A percentile compares a stretch with the other conserved stretches of the same genome.
These are phyloP conservation scores for Daphoenositta chrysoptera DNA, from an alignment of 2,113 vertebrate species.

Conservation along the genomic window DNA sequence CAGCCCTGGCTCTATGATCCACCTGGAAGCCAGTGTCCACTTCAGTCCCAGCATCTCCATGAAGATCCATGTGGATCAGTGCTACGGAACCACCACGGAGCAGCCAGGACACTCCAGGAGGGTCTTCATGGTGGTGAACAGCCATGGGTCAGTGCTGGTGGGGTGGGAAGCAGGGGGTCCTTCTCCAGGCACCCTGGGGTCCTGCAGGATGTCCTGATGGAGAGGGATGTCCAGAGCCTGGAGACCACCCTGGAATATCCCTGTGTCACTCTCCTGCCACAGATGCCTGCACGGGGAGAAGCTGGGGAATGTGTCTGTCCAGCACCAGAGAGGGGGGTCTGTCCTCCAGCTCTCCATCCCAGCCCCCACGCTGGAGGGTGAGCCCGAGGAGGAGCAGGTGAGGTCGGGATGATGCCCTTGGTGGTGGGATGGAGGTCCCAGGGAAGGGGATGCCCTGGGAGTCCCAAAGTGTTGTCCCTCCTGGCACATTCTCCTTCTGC, in stretches of 20 bases:
- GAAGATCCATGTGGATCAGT: background rate
- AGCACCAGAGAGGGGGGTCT: background rate
- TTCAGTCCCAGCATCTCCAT: background rate
- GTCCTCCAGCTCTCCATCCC: background rate
- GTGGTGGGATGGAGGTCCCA: background rate
- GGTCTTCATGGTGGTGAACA: constrained; percentile 1
- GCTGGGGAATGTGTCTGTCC: background rate
- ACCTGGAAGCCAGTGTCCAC: background rate
- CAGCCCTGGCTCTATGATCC: background rate
- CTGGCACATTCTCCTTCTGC: background rate
- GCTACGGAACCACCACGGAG: background rate
- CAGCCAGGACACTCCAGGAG: background rate
- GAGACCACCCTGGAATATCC: background rate
- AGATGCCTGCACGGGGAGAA: background rate
- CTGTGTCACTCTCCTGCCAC: background rate
- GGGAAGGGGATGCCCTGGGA: background rate
- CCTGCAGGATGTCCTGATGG: background rate
- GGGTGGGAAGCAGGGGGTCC: background rate
- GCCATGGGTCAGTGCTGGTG: background rate
- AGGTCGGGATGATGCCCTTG: background rate
- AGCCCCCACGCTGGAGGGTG: background rate
- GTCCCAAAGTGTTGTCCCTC: background rate
- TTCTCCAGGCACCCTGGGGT: background rate
- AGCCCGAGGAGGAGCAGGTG: background rate
- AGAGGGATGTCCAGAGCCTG: background rate